Base-by-base conservation (phyloP, 2,797 vertebrate genomes). In the Pterois miles region DNA sequence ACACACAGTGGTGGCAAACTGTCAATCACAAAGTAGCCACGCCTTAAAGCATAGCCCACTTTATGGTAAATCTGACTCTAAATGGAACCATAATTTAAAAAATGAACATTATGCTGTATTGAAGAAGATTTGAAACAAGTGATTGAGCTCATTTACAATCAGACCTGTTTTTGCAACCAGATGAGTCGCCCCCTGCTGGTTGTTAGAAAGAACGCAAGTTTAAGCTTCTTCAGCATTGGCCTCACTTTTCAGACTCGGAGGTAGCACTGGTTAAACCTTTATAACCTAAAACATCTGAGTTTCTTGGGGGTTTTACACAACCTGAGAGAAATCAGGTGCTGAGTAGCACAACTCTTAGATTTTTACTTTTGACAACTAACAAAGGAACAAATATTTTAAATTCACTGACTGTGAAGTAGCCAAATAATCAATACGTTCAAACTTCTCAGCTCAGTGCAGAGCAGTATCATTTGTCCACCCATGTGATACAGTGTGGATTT, bases 11-110 rank as follows among this genome's bases (percentile, higher is more conserved):
- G 40, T 43, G 18, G 40, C 40, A 16, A 43, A 6, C 14, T 43
- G 3, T 43, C 40, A 18, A 43, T 43, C 40, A 43, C 16, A 43
- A 43, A 16, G 6, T 43, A 43, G 40, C 40, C 40, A 8, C 3
- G 7, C 1, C 40, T 16, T 43, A 8, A 43, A 43, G 0, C 40
- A 43, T 43, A 0, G 16, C 40, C 7, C 18, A 16, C 40, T 43
- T 43, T 43, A 43, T 43, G 3, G 16, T 43, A 6, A 18, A 43
- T 43, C 8, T 43, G 0, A 43, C 40, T 43, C 3, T 1, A 43
- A 1, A 43, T 43, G 40, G 40, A 16, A 43, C 40, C 40, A 43
- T 43, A 8, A 43, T 43, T 43, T 18, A 43, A 14, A 18, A 43
- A 8, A 18, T 43, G 16, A 43, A 8, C 1, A 43, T 43, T 7